Evolutionary conservation across 2,888 invertebrate genomes (phyloP).

Genomic region (Drosophila dives): DNA sequence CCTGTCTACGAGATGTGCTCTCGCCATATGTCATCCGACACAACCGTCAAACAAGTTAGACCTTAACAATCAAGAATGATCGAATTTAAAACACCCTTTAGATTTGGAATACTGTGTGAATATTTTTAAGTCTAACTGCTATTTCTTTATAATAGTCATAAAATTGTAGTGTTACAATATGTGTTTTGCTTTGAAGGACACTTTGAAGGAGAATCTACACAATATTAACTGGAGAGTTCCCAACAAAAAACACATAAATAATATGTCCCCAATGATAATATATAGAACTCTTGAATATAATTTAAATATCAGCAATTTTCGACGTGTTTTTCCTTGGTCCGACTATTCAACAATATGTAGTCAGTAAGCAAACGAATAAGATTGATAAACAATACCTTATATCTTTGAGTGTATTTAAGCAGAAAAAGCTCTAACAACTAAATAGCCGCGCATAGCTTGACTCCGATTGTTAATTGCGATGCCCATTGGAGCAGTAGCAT

Average conservation of each 20-base stretch:
- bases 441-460: conserved; percentile 18
- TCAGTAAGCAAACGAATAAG: not conserved
- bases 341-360: not conserved
- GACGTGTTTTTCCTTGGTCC: not conserved
- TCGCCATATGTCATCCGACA: conserved; percentile 36
- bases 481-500: conserved; percentile 33
- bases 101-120: not conserved
- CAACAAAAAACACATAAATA: not conserved
- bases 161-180: not conserved
- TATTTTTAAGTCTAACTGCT: not conserved
- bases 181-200: not conserved
- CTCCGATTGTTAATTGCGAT: conserved; percentile 52
- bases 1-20: conserved; percentile 17
- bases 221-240: not conserved
- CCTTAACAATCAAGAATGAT: conserved; percentile 1
- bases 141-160: not conserved
- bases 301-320: not conserved
- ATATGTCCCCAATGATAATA: not conserved
- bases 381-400: not conserved
- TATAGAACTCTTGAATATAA: not conserved
- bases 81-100: conserved; percentile 9
- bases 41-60: conserved; percentile 20
- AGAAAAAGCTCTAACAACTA: conserved; percentile 20
- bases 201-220: too few species aligned
- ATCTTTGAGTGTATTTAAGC: conserved; percentile 1